A percentile compares a stretch with the other conserved stretches of the same genome.
Conservation (phyloP, 2,797 vertebrate genomes). For the Naso thynnoides region DNA sequence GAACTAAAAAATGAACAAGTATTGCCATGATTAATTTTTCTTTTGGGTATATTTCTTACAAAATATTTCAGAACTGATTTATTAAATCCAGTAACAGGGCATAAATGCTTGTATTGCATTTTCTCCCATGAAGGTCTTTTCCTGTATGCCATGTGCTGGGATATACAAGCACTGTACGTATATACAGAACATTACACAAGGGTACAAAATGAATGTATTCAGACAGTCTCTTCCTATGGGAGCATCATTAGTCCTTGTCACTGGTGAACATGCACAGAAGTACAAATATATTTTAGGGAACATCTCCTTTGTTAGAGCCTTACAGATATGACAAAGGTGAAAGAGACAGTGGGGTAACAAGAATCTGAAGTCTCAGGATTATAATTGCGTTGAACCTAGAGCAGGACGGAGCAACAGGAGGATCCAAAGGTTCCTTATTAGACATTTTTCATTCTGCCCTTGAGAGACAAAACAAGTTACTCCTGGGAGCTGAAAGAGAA, state of each 20-base stretch:
- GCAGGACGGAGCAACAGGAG: not conserved
- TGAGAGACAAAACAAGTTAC: constrained; percentile 30
- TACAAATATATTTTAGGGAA: not conserved
- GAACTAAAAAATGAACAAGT: too few relatives aligned
- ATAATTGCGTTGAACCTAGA: constrained; percentile 15
- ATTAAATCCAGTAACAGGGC: not conserved
- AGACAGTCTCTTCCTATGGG: too few relatives aligned
- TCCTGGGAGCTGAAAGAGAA: constrained; percentile 32
- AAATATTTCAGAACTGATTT: not conserved
- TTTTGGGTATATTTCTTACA: not conserved
- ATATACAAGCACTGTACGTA: too few relatives aligned
- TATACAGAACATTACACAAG: too few relatives aligned
- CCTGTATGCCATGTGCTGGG: too few relatives aligned
- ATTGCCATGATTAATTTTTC: not conserved
- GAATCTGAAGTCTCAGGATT: not conserved
- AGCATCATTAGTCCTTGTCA: not conserved
- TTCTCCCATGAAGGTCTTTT: not conserved
- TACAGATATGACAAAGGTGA: not conserved
- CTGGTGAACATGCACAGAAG: not conserved
- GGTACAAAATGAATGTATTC: too few relatives aligned
- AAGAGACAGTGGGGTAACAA: not conserved
- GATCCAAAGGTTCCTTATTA: constrained; percentile 10
- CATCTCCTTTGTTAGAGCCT: not conserved
- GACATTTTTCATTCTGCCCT: constrained; percentile 18
- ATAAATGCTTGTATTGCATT: not conserved